Conservation (phyloP, 2,888 invertebrate species). For the Drosophila subquinaria region DNA sequence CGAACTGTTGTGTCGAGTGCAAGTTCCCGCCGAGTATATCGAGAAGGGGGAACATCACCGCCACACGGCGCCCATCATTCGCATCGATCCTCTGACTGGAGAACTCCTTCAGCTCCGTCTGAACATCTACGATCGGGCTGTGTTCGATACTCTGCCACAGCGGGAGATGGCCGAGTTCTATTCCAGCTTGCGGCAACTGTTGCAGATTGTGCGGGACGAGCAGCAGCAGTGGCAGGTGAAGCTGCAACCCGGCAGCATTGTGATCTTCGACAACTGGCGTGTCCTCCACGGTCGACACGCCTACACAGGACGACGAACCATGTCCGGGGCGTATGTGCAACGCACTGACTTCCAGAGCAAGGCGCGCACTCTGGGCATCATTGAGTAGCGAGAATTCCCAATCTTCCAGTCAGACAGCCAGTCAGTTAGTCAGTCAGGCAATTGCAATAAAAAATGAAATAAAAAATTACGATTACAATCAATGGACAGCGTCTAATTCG, state of each 20-base stretch:
- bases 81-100: conserved; percentile 86
- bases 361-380: conserved; percentile 86
- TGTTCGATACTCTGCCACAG: conserved; percentile 87
- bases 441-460: conserved; percentile 27
- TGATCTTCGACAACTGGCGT: conserved; percentile 92
- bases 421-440: background rate
- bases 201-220: conserved; percentile 86
- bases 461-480: conserved; percentile 74
- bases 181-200: conserved; percentile 87
- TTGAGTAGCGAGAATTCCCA: conserved; percentile 69
- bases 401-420: background rate
- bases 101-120: conserved; percentile 89
- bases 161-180: conserved; percentile 88
- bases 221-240: conserved; percentile 88
- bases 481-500: conserved; percentile 66
- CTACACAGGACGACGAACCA: conserved; percentile 89
- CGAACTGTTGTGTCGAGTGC: conserved; percentile 87
- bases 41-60: conserved; percentile 88
- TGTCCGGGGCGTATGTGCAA: conserved; percentile 91
- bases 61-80: conserved; percentile 88
- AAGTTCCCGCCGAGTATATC: conserved; percentile 89
- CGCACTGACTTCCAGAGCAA: conserved; percentile 90
- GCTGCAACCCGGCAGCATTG: conserved; percentile 89
- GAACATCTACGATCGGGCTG: conserved; percentile 91
- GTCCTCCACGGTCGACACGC: conserved; percentile 90